A percentile compares a stretch with the other conserved stretches of the same genome.
These are phyloP conservation scores for Tuberolachnus salignus DNA, from an alignment of 2,888 invertebrate genomes.

Conservation along the genomic window DNA sequence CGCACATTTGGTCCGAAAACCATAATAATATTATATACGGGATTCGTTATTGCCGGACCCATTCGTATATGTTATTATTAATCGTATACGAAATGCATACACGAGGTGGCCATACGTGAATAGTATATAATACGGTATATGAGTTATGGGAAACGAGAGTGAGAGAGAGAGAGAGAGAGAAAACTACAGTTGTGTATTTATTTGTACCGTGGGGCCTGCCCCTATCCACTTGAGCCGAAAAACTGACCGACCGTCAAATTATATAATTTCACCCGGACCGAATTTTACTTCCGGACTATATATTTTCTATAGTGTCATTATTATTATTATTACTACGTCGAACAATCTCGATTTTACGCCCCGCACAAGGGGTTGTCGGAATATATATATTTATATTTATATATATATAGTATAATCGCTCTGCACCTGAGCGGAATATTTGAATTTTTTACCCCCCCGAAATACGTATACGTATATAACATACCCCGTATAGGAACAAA, in stretches of 20 bases:
- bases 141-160: too few species aligned
- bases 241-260: constrained; percentile 55
- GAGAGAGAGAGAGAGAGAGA: background rate
- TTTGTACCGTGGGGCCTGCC: too few species aligned
- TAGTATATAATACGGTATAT: too few species aligned
- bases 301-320: constrained; percentile 1
- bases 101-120: too few species aligned
- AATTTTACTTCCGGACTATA: constrained; percentile 38
- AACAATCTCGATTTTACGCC: constrained; percentile 49
- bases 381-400: too few species aligned
- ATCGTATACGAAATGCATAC: too few species aligned
- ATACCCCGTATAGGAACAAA: background rate
- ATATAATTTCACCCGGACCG: constrained; percentile 47
- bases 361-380: constrained; percentile 11
- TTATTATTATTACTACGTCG: background rate
- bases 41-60: background rate
- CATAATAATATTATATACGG: background rate
- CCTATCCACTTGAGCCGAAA: constrained; percentile 32
- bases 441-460: constrained; percentile 30
- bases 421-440: constrained; percentile 53
- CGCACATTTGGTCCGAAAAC: constrained; percentile 46
- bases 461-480: background rate
- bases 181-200: background rate
- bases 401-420: constrained; percentile 10
- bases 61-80: background rate